Evolutionary conservation across 2,888 invertebrate genomes (phyloP).

Genomic region (Catocala fraxini): DNA sequence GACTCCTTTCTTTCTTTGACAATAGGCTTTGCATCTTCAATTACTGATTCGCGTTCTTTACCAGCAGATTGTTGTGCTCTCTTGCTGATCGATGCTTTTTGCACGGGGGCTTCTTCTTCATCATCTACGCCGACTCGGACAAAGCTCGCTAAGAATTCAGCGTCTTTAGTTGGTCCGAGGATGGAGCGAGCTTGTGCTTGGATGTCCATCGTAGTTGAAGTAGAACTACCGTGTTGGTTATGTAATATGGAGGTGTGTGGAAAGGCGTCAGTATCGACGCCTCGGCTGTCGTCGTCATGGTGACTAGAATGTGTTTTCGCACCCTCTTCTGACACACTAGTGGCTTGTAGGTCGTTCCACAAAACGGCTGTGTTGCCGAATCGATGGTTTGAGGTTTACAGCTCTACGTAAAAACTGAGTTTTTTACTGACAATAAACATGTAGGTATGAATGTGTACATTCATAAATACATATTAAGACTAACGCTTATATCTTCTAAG

Average conservation of each 20-base stretch:
- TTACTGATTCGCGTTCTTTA: slow-evolving; percentile 61
- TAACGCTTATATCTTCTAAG: no score
- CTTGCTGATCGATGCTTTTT: slow-evolving; percentile 80
- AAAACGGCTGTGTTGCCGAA: slow-evolving; percentile 38
- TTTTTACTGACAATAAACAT: background rate
- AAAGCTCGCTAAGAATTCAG: slow-evolving; percentile 93
- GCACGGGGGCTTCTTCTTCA: slow-evolving; percentile 81
- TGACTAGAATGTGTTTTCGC: slow-evolving; percentile 77
- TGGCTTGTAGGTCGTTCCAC: slow-evolving; percentile 46
- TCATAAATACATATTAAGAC: no score
- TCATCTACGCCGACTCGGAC: slow-evolving; percentile 90
- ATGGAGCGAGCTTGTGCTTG: slow-evolving; percentile 87
- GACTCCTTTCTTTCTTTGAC: slow-evolving; percentile 73
- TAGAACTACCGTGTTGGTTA: slow-evolving; percentile 52
- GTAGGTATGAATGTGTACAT: no score
- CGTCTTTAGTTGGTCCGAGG: slow-evolving; percentile 90
- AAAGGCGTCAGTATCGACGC: slow-evolving; percentile 81
- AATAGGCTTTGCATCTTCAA: slow-evolving; percentile 68
- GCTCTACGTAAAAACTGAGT: background rate
- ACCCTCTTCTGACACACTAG: slow-evolving; percentile 67
- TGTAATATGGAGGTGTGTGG: slow-evolving; percentile 72
- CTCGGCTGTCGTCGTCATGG: slow-evolving; percentile 79
- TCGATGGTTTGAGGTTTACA: background rate
- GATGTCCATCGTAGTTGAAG: slow-evolving; percentile 58
- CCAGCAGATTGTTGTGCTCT: slow-evolving; percentile 71